Evolutionary conservation across 2,888 invertebrate species (phyloP), one percentile per base, ranked within the genome.

Genomic region (Onchidella celtica): DNA sequence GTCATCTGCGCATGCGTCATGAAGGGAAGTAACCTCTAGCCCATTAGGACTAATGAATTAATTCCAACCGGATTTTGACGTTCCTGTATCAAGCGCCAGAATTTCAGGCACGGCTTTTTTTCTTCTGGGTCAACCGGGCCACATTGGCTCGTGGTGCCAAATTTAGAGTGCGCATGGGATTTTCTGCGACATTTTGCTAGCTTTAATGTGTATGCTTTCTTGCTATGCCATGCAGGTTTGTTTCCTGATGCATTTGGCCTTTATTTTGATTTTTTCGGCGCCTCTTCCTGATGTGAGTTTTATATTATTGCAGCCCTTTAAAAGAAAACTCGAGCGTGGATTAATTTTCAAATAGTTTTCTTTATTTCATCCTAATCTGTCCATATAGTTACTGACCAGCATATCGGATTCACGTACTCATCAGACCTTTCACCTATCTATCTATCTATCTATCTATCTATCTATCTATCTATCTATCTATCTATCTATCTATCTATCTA

Each of bases 41-140:
- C 69, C 69, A 69, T 69, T 69, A 69, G 11, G 2, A 40, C 40
- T 40, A 69, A 69, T 69, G 69, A 69, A 69, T 69, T 40, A 40
- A 69, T 36, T 27, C 69, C 69, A 69, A 69, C 40, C 38, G 69
- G 69, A 69, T 69, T 69, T 69, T 47, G 47, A 47, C 17, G 4
- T 3, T n/a, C 9, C 40, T 27, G 38, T 11, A 24, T 59, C 24
- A 69, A 69, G 24, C 47, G 0, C 40, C 40, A 38, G 9, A 69
- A 40, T 69, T 24, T 69, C 40, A n/a, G 59, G 47, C 47, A 17
- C 47, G 59, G 69, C 1, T 27, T 27, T 4, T 40, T 40, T 69
- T 27, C n/a, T n/a, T n/a, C n/a, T 69, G 24, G 17, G 27, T 69
- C 69, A 27, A 27, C 17, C 1, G 6, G 11, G 69, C 9, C 38